A percentile compares a stretch with the other conserved stretches of the same genome.
phyloP scores from a whole-genome alignment of 2,113 vertebrate species.

The Ctenomys sociabilis region DNA sequence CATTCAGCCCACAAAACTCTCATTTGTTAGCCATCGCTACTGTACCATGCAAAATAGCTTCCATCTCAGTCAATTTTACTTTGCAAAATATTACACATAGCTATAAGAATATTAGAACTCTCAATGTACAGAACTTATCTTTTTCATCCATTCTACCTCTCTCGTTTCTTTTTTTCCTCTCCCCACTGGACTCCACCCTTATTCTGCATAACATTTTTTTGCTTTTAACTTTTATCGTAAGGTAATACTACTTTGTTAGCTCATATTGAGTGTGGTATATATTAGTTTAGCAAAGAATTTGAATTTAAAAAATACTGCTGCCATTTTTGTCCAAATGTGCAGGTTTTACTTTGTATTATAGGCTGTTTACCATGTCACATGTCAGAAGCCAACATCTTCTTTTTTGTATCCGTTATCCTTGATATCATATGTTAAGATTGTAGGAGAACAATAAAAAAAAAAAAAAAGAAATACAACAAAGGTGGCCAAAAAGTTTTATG shows the following conservation, averaged over 20 bases:
- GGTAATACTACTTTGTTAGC: constrained; percentile 56
- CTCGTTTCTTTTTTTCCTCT: background rate
- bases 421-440: background rate
- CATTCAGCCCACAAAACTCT: constrained; percentile 91
- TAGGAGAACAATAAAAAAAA: background rate
- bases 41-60: constrained; percentile 95
- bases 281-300: constrained; percentile 45
- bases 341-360: constrained; percentile 72
- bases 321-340: constrained; percentile 64
- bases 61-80: constrained; percentile 92
- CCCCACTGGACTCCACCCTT: rapidly evolving
- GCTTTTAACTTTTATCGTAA: constrained; percentile 27
- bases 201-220: background rate
- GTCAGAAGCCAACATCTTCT: constrained; percentile 50
- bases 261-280: constrained; percentile 68
- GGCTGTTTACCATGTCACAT: constrained; percentile 68
- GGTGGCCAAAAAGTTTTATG: too few relatives aligned
- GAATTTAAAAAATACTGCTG: constrained; percentile 60
- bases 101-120: constrained; percentile 83
- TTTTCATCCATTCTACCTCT: background rate
- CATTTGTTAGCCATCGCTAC: constrained; percentile 94
- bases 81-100: constrained; percentile 87
- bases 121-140: constrained; percentile 79
- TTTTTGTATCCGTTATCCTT: background rate
- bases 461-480: background rate